These are phyloP conservation scores for Adelges cooleyi DNA, from an alignment of 1,140 invertebrate genomes.

Conservation along the genomic window DNA sequence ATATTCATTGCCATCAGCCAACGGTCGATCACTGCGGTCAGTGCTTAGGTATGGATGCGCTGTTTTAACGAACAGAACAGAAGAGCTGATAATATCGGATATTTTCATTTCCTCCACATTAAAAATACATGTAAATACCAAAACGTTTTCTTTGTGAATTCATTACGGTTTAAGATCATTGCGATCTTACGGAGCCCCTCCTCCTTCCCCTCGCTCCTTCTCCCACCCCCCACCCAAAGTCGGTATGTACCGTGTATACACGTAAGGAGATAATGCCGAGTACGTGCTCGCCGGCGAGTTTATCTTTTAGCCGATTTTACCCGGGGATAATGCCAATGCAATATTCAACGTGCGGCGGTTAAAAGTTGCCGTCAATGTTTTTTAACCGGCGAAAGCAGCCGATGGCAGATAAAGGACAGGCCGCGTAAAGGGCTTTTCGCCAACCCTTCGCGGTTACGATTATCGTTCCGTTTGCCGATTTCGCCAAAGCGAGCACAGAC, in stretches of 20 bases:
- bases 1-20: too few species aligned
- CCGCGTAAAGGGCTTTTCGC: not conserved
- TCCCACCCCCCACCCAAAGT: not conserved
- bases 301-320: slow-evolving; percentile 10
- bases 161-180: slow-evolving; percentile 1
- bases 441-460: not conserved
- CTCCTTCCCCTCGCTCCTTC: not conserved
- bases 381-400: not conserved
- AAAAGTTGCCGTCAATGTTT: slow-evolving; percentile 17
- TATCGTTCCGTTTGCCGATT: not conserved
- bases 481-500: too few species aligned
- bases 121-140: too few species aligned
- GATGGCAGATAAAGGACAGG: not conserved
- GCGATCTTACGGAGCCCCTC: not conserved
- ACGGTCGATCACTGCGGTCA: too few species aligned
- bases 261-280: slow-evolving; percentile 3
- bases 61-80: too few species aligned
- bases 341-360: slow-evolving; percentile 8
- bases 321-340: not conserved
- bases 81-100: too few species aligned
- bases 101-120: too few species aligned
- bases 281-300: not conserved
- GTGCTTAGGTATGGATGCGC: too few species aligned
- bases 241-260: not conserved
- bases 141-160: slow-evolving; percentile 13